Base-by-base conservation (phyloP, 2,888 invertebrate species). In the Drosophila antonietae region DNA sequence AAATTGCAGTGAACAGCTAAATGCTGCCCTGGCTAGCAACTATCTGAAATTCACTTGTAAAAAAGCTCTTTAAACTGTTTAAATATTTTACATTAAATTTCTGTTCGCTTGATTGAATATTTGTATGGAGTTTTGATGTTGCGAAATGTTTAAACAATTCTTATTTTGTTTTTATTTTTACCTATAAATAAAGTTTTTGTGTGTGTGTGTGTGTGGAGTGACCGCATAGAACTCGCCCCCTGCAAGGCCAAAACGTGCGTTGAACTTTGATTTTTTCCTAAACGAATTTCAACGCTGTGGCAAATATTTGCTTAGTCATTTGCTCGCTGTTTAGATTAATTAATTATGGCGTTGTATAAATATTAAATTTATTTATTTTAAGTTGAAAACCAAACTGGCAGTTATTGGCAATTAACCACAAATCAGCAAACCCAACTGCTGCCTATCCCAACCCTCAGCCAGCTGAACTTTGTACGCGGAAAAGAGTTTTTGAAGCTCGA, bases 221-320 rank as follows among this genome's bases (percentile, higher is more conserved):
- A 41, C 28, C 28, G 28, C 28, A 28, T 28, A 28, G 37, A 31
- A 28, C 31, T 65, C 43, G 62, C 56, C 23, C 59, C 37, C 23
- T 12, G 28, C 78, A 88, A 83, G 89, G 83, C 67, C 88, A 88
- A 61, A 56, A 56, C 73, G 80, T 64, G 69, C 88, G 72, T 78
- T 89, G 84, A 84, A 84, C 89, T 89, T 81, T 70, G 66, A 53
- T 64, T 72, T 68, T 68, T 59, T 23, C 52, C 41, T 33, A 61
- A 23, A 67, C 58, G 43, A 75, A 70, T 79, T 59, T 64, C 15
- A 20, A 31, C 44, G 56, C 15, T 5, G 15, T 3, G 15, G 2
- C 46, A 60, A 83, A 69, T 79, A 77, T 88, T 74, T 79, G 76
- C 59, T 66, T 44, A 79, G 73, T 89, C 89, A 84, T 79, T 70